phyloP scores from a whole-genome alignment of 2,888 invertebrate species.

The Julus scandinavius region DNA sequence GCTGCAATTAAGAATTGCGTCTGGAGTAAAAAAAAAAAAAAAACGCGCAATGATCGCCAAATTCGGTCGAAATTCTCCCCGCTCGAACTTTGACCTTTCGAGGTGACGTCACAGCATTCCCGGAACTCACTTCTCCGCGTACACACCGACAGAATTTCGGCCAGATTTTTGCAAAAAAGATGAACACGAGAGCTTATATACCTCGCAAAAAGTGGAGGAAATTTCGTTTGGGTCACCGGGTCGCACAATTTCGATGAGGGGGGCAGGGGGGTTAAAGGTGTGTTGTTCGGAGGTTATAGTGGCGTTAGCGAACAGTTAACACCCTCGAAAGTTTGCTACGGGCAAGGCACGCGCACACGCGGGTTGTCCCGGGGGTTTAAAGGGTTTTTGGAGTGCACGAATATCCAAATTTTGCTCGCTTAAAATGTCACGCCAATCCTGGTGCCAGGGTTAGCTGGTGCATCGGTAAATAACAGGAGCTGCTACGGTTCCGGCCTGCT shows the following conservation, averaged over 20 bases:
- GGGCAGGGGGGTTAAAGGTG: neutral
- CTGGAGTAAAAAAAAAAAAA: neutral
- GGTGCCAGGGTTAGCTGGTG: neutral
- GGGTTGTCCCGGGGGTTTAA: neutral
- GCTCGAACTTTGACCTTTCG: neutral
- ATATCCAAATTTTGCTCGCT: neutral
- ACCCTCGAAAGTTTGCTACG: neutral
- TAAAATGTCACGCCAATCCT: neutral
- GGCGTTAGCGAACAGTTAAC: neutral
- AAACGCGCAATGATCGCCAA: neutral
- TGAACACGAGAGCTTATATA: no score
- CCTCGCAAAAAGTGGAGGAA: neutral
- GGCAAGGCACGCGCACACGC: neutral
- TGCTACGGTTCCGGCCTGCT: conserved; percentile 34
- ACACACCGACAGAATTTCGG: neutral
- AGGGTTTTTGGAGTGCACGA: neutral
- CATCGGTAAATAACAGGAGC: neutral
- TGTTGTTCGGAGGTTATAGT: no score
- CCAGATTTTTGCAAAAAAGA: neutral
- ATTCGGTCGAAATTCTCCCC: neutral
- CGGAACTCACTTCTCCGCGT: neutral
- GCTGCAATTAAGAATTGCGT: neutral
- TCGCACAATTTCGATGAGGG: neutral
- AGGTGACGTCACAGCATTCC: neutral
- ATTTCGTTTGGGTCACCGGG: neutral